phyloP scores from a whole-genome alignment of 2,797 vertebrate species.

The Melanotaenia parkinsoni region DNA sequence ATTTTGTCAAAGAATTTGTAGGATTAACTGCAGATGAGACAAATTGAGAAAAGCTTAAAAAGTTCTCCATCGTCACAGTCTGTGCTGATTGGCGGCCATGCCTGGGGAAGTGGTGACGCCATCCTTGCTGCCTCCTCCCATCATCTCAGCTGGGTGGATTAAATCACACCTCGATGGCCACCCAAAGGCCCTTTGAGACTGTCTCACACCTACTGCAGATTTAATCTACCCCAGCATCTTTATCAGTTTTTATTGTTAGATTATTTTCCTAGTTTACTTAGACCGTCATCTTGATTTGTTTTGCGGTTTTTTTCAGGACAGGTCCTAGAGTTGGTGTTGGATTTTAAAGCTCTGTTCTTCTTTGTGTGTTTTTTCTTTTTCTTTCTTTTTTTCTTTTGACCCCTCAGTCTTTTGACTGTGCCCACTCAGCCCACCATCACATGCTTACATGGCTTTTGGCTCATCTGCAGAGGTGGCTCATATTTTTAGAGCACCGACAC shows the following conservation, averaged over 20 bases:
- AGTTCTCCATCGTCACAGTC: constrained; percentile 2
- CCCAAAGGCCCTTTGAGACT: constrained; percentile 66
- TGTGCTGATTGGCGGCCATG: constrained; percentile 65
- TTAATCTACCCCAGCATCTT: constrained; percentile 84
- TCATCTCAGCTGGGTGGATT: constrained; percentile 86
- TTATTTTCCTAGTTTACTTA: constrained; percentile 59
- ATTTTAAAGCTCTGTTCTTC: constrained; percentile 55
- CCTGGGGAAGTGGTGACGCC: constrained; percentile 72
- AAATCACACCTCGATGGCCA: constrained; percentile 72
- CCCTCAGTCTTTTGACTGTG: constrained; percentile 37
- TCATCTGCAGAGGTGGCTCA: constrained; percentile 70
- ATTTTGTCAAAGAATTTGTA: background rate
- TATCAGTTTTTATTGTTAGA: constrained; percentile 53
- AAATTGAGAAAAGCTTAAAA: background rate
- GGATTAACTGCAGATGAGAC: background rate
- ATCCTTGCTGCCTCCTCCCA: constrained; percentile 82
- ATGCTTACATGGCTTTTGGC: constrained; percentile 73
- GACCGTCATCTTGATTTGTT: constrained; percentile 64
- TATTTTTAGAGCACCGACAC: constrained; percentile 21
- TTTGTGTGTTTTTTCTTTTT: constrained; percentile 15
- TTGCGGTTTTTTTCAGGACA: constrained; percentile 51
- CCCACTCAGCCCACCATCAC: constrained; percentile 66
- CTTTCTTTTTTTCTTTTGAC: constrained; percentile 26
- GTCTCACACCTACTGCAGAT: constrained; percentile 69
- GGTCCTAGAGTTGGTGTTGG: constrained; percentile 68